Conservation (phyloP, 2,113 vertebrate species). For the Gavia stellata region DNA sequence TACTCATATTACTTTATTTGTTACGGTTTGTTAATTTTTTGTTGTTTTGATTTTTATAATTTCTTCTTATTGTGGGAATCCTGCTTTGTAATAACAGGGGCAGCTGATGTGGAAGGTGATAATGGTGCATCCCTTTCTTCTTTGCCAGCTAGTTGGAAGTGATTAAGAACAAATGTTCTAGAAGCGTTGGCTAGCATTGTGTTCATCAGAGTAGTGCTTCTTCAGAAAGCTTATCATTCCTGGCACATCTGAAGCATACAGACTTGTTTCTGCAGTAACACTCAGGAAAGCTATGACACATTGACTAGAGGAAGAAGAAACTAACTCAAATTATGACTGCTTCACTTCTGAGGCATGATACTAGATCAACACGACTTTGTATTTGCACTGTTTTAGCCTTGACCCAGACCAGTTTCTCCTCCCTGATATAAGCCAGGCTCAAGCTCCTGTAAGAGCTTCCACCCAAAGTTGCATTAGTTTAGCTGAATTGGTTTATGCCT, state of each 20-base stretch:
- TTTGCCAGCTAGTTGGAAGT: neutral
- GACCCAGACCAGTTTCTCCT: neutral
- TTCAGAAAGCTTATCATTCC: neutral
- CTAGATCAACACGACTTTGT: neutral
- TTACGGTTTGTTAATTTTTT: neutral
- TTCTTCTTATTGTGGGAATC: neutral
- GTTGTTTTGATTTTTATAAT: neutral
- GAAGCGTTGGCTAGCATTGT: neutral
- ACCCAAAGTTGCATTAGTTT: neutral
- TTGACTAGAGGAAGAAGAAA: neutral
- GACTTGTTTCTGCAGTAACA: neutral
- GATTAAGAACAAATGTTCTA: neutral
- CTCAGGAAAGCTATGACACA: neutral
- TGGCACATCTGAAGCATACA: neutral
- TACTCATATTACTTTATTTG: neutral
- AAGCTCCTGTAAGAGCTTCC: neutral
- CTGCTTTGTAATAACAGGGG: neutral
- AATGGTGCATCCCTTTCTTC: neutral
- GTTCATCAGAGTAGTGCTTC: neutral
- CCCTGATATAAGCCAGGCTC: neutral
- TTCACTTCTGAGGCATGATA: neutral
- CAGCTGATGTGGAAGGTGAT: neutral
- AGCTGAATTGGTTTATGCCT: neutral
- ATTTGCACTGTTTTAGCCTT: neutral
- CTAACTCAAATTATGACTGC: neutral